Evolutionary conservation across 2,888 invertebrate species (phyloP).

Genomic region (Ctena decussata): DNA sequence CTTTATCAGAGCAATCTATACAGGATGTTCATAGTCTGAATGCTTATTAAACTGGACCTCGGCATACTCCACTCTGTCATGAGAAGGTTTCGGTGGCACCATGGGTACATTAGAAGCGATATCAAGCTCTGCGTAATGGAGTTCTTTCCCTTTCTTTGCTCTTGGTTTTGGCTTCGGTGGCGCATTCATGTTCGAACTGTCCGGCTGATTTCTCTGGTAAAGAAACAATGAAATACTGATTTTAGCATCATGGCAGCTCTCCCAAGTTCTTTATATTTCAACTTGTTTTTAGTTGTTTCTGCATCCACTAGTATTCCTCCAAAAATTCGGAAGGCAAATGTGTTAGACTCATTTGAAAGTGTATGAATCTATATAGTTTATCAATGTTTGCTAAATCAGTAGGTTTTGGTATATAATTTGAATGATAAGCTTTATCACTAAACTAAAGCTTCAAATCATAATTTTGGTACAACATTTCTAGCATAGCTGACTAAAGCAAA

Average conservation of each 20-base stretch:
- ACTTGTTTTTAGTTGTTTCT: too few species aligned
- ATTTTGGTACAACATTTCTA: too few species aligned
- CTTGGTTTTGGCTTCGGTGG: slow-evolving; percentile 32
- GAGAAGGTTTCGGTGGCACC: slow-evolving; percentile 26
- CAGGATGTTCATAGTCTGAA: not conserved
- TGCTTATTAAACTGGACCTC: slow-evolving; percentile 48
- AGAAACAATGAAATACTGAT: slow-evolving; percentile 42
- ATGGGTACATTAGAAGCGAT: slow-evolving; percentile 23
- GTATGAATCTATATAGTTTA: not conserved
- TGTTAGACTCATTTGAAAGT: too few species aligned
- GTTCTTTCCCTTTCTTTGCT: slow-evolving; percentile 30
- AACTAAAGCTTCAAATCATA: too few species aligned
- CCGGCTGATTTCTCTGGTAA: slow-evolving; percentile 22
- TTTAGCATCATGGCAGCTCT: slow-evolving; percentile 27
- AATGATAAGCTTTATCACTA: too few species aligned
- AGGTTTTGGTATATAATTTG: too few species aligned
- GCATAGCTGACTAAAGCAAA: too few species aligned
- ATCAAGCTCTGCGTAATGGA: slow-evolving; percentile 66
- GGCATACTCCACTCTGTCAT: slow-evolving; percentile 52
- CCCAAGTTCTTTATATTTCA: not conserved
- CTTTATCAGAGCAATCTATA: not conserved
- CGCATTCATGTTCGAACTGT: not conserved
- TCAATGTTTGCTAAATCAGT: too few species aligned
- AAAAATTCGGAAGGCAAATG: too few species aligned
- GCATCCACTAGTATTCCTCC: too few species aligned